These are phyloP conservation scores for Coleophora flavipennella DNA, from an alignment of 2,888 invertebrate genomes.

Conservation along the genomic window DNA sequence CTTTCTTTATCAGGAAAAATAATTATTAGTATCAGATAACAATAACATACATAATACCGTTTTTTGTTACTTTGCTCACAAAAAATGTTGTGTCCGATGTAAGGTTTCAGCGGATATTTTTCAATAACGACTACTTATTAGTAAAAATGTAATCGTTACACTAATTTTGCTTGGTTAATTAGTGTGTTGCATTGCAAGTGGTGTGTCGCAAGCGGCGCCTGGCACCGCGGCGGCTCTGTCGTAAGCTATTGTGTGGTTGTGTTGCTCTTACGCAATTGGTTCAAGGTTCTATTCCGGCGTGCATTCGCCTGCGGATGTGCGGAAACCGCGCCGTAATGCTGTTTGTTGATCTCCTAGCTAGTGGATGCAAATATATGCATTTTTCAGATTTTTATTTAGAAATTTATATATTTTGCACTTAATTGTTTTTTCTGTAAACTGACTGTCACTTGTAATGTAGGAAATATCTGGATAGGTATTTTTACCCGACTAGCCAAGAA, in stretches of 20 bases:
- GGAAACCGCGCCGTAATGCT: conserved; percentile 31
- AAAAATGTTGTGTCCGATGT: background rate
- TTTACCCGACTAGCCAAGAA: no score
- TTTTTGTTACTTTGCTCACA: no score
- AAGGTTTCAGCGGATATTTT: conserved; percentile 8
- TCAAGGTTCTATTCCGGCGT: conserved; percentile 61
- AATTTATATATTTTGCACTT: no score
- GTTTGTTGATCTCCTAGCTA: no score
- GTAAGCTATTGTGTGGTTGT: conserved; percentile 53
- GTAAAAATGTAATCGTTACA: conserved; percentile 12
- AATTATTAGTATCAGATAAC: no score
- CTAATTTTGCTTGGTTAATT: conserved; percentile 33
- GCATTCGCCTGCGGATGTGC: conserved; percentile 66
- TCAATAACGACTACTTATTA: conserved; percentile 9
- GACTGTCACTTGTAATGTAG: no score
- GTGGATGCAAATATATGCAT: no score
- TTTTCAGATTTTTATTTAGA: no score
- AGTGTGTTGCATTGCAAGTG: conserved; percentile 28
- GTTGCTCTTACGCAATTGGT: conserved; percentile 65
- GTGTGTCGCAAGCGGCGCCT: conserved; percentile 55
- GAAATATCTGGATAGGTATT: no score
- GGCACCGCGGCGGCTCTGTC: conserved; percentile 47
- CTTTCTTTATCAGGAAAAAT: no score
- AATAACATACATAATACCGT: no score
- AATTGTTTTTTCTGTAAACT: no score